Percentiles rank a stretch among this genome's conserved stretches.
These are phyloP conservation scores for Ranitomeya variabilis DNA, from an alignment of 2,113 vertebrate species.

Conservation along the genomic window DNA sequence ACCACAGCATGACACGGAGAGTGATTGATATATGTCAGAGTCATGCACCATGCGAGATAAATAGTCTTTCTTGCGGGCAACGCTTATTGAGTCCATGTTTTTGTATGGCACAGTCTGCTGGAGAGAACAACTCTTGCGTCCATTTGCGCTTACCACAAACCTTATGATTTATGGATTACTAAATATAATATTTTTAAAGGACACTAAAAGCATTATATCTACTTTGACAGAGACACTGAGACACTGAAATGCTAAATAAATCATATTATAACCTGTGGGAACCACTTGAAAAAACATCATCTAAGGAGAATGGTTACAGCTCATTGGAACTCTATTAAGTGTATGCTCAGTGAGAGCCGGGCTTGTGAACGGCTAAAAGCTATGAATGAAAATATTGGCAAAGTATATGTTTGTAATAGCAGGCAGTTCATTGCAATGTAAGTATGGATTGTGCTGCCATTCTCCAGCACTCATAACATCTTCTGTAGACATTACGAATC, in stretches of 20 bases:
- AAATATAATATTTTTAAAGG: constrained; percentile 56
- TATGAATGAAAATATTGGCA: constrained; percentile 58
- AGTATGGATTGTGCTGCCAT: constrained; percentile 47
- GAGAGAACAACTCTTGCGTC: constrained; percentile 19
- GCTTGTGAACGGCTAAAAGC: constrained; percentile 55
- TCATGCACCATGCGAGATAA: background rate
- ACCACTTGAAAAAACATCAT: constrained; percentile 56
- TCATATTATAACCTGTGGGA: constrained; percentile 59
- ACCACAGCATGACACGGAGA: background rate
- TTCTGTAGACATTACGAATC: constrained; percentile 55
- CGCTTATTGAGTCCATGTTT: background rate
- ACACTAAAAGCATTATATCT: constrained; percentile 57
- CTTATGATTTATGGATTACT: constrained; percentile 51
- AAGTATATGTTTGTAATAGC: constrained; percentile 45
- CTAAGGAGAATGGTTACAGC: constrained; percentile 57
- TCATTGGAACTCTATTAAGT: constrained; percentile 58
- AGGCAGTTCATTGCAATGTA: constrained; percentile 26
- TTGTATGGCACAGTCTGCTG: background rate
- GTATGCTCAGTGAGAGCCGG: constrained; percentile 43
- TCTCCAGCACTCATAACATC: constrained; percentile 36
- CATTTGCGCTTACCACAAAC: constrained; percentile 39
- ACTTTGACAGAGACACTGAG: constrained; percentile 47
- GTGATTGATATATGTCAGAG: background rate
- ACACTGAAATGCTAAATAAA: constrained; percentile 54
- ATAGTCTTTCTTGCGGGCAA: background rate